A percentile compares a stretch with the other conserved stretches of the same genome.
Evolutionary conservation across 2,113 vertebrate genomes (phyloP).

Genomic region (Oceanodroma tethys): DNA sequence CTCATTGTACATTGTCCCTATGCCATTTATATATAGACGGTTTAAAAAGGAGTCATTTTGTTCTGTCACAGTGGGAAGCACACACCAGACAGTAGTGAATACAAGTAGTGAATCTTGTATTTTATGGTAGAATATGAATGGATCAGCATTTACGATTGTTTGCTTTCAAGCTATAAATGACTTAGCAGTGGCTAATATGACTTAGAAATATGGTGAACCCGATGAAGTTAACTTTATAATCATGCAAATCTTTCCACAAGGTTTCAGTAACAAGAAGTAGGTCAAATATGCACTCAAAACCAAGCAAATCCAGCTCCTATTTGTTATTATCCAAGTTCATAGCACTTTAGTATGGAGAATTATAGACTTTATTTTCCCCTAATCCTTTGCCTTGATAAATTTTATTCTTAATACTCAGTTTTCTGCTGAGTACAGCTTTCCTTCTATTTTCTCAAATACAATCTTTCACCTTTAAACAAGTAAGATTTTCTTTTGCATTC

Average conservation of each 20-base stretch:
- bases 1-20: neutral
- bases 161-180: constrained; percentile 52
- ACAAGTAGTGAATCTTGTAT: no score
- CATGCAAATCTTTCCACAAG: neutral
- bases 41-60: constrained; percentile 12
- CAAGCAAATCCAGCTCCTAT: neutral
- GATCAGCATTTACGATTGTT: constrained; percentile 52
- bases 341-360: neutral
- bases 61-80: neutral
- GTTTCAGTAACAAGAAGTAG: neutral
- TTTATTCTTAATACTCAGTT: neutral
- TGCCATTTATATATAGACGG: neutral
- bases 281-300: neutral
- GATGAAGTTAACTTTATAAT: neutral
- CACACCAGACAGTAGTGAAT: neutral
- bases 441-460: neutral
- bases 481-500: neutral
- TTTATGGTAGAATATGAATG: constrained; percentile 22
- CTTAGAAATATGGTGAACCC: neutral
- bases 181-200: neutral
- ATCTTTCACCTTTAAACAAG: neutral
- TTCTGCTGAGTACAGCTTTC: neutral
- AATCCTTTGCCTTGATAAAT: neutral
- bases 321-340: neutral
- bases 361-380: neutral